Base-by-base conservation (phyloP, 2,888 invertebrate species). In the Pammene fasciana region DNA sequence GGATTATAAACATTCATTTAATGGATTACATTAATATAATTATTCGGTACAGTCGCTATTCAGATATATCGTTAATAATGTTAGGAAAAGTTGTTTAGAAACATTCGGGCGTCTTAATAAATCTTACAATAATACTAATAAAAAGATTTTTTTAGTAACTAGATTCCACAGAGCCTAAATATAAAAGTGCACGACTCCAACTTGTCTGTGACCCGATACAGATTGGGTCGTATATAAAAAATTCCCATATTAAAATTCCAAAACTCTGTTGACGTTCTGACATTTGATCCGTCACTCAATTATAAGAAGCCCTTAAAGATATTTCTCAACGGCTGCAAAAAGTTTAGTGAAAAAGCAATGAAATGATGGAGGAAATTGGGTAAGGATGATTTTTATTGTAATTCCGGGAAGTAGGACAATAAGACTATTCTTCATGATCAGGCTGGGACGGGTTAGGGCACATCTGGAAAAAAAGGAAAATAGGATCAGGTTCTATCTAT, bases 351-450 rank as follows among this genome's bases (percentile, higher is more conserved):
- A 38, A 52, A 52, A 52, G 13, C 48, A 62, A 41, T 62, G 41
- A 62, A 52, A 62, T 41, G 26, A 62, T 14, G 9, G 26, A 26
- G 62, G 62, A 62, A 62, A 62, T 41, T 52, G 62, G 50, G 18
- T 62, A 38, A 41, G 50, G 50, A 61, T 62, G 52, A 7, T 36
- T 62, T 62, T 62, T 62, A 52, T 57, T 62, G 36, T 41, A 26
- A 52, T 50, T 62, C 50, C 62, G 41, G 50, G 52, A 54, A n/a
- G 26, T 54, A 14, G 16, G 14, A 41, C 5, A n/a, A 34, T 36
- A 36, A 55, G 38, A 16, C 14, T 18, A 38, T 62, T 52, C 62
- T 62, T 62, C 38, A 34, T 48, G 50, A 52, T 10, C 62, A 26
- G 50, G 26, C 26, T 26, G 26, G 26, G 50, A 26, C 9, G 41